These are phyloP conservation scores for Varanus komodoensis DNA, from an alignment of 2,113 vertebrate species.

Conservation along the genomic window DNA sequence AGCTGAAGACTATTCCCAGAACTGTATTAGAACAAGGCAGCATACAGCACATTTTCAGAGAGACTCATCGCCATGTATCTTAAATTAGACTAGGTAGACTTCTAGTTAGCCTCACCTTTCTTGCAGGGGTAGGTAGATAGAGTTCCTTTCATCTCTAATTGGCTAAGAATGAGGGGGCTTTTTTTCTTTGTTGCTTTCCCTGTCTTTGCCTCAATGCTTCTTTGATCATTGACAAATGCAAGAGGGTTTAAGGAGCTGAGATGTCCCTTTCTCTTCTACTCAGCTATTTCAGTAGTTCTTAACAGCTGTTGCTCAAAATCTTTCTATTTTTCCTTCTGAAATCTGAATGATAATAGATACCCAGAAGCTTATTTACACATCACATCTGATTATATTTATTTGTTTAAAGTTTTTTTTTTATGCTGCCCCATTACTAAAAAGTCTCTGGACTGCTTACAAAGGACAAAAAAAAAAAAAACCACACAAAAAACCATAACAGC, in stretches of 20 bases:
- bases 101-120: not conserved
- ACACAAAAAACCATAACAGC: too few relatives aligned
- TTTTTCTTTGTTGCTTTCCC: not conserved
- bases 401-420: too few relatives aligned
- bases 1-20: not conserved
- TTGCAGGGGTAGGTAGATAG: not conserved
- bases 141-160: constrained; percentile 12
- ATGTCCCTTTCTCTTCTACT: not conserved
- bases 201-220: not conserved
- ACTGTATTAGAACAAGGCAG: not conserved
- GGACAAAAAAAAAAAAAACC: too few relatives aligned
- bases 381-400: too few relatives aligned
- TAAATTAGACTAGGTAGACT: not conserved
- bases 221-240: constrained; percentile 10
- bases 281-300: not conserved
- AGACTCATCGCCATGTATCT: not conserved
- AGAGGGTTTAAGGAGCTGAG: not conserved
- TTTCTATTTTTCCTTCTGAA: not conserved
- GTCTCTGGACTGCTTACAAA: too few relatives aligned
- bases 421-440: too few relatives aligned
- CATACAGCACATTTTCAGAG: not conserved
- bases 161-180: not conserved
- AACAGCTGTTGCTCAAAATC: not conserved
- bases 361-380: not conserved
- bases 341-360: not conserved